Conservation (phyloP, 1,140 invertebrate species). For the Hyphantria cunea region DNA sequence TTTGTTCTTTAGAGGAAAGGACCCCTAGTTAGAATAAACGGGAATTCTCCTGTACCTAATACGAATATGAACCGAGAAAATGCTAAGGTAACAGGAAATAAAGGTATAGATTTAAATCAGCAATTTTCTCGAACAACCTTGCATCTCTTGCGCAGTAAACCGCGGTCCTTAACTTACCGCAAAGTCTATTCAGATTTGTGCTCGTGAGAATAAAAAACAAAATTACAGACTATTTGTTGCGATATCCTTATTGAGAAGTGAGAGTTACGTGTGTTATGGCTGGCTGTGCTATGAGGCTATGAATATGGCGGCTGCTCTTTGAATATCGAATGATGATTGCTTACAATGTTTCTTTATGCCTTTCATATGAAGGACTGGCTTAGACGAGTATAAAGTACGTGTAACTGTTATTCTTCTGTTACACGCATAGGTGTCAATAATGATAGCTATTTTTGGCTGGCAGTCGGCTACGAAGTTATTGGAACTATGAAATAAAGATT, state of each 20-base stretch:
- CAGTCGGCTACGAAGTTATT: no score
- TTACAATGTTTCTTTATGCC: neutral
- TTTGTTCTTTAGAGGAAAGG: neutral
- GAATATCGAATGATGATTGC: neutral
- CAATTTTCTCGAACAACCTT: conserved; percentile 57
- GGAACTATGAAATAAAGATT: no score
- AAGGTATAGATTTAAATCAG: conserved; percentile 45
- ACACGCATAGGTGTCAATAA: neutral
- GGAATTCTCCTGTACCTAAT: neutral
- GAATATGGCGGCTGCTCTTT: neutral
- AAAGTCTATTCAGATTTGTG: conserved; percentile 62
- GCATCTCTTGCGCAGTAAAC: conserved; percentile 57
- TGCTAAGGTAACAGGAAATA: conserved; percentile 25
- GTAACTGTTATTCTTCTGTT: neutral
- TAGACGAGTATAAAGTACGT: no score
- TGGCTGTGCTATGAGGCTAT: neutral
- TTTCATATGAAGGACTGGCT: neutral
- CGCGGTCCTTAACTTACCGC: conserved; percentile 38
- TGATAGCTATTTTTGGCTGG: no score
- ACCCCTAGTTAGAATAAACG: neutral
- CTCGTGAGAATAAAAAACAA: conserved; percentile 76
- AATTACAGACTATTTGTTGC: conserved; percentile 75
- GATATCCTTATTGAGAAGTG: conserved; percentile 73
- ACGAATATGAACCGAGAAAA: conserved; percentile 19
- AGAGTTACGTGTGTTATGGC: conserved; percentile 54